Evolutionary conservation across 2,113 vertebrate species (phyloP).

Genomic region (Cygnus atratus): DNA sequence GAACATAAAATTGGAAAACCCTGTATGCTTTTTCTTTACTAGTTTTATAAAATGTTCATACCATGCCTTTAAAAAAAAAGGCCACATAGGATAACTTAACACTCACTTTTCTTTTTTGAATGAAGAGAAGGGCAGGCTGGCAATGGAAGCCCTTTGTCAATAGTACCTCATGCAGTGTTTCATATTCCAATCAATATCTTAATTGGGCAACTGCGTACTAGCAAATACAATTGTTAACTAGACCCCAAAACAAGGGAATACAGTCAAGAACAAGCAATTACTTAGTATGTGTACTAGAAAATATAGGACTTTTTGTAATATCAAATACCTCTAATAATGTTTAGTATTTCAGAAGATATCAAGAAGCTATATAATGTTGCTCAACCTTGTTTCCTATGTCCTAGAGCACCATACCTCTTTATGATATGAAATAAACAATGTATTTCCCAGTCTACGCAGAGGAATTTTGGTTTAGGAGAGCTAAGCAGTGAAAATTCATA

Average conservation of each 20-base stretch:
- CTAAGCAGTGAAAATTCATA: not conserved
- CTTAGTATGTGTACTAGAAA: rapidly evolving
- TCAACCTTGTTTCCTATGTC: not conserved
- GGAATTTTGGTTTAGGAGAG: not conserved
- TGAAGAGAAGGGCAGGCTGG: not conserved
- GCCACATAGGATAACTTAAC: not conserved
- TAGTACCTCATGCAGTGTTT: not conserved
- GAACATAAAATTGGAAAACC: not conserved
- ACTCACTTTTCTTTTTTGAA: not conserved
- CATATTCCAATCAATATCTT: not conserved
- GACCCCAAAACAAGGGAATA: not conserved
- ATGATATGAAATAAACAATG: rapidly evolving
- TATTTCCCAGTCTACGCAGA: not conserved
- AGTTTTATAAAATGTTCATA: not conserved
- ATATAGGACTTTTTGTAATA: not conserved
- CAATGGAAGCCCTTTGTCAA: not conserved
- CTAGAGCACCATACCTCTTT: not conserved
- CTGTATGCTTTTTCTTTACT: not conserved
- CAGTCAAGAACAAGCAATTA: not conserved
- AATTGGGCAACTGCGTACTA: not conserved
- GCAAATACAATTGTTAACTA: not conserved
- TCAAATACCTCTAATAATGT: not conserved
- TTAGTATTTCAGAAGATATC: not conserved
- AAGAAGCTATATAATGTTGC: not conserved
- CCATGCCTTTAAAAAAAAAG: not conserved